Percentiles rank a stretch among this genome's conserved stretches.
These are phyloP conservation scores for Furcula furcula DNA, from an alignment of 2,888 invertebrate genomes.

Conservation along the genomic window DNA sequence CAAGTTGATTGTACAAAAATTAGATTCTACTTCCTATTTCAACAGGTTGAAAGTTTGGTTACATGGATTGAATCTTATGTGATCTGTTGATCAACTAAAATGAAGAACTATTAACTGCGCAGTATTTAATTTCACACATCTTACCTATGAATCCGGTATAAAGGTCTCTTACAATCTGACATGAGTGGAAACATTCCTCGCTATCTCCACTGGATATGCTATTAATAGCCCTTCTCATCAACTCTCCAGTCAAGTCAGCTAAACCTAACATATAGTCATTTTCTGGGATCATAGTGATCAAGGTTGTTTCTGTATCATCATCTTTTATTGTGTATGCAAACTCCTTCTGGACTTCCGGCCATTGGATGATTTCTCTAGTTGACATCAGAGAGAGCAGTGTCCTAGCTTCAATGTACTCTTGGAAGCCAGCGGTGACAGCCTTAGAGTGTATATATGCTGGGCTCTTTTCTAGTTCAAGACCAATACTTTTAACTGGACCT, in stretches of 20 bases:
- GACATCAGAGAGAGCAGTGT: constrained; percentile 88
- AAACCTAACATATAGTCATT: constrained; percentile 87
- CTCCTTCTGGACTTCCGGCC: constrained; percentile 79
- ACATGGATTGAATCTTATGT: too few species aligned
- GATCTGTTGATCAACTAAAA: too few species aligned
- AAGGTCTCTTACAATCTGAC: constrained; percentile 86
- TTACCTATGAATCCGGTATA: constrained; percentile 84
- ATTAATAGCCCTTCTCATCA: constrained; percentile 94
- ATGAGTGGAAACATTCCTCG: constrained; percentile 86
- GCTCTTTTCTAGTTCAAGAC: constrained; percentile 86
- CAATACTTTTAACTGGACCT: constrained; percentile 82
- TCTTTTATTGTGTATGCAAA: constrained; percentile 63
- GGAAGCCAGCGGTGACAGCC: constrained; percentile 75
- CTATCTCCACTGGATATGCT: constrained; percentile 89
- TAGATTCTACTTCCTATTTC: too few species aligned
- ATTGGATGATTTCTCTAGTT: constrained; percentile 81
- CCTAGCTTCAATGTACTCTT: constrained; percentile 94
- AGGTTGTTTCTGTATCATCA: constrained; percentile 34
- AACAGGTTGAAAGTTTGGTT: too few species aligned
- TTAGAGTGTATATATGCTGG: constrained; percentile 81
- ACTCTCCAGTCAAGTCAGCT: constrained; percentile 93
- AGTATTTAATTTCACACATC: too few species aligned
- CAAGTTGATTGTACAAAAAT: too few species aligned
- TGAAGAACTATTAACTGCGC: too few species aligned
- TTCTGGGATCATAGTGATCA: constrained; percentile 64